Evolutionary conservation across 2,797 vertebrate genomes (phyloP).

Genomic region (Rhinichthys osculus): DNA sequence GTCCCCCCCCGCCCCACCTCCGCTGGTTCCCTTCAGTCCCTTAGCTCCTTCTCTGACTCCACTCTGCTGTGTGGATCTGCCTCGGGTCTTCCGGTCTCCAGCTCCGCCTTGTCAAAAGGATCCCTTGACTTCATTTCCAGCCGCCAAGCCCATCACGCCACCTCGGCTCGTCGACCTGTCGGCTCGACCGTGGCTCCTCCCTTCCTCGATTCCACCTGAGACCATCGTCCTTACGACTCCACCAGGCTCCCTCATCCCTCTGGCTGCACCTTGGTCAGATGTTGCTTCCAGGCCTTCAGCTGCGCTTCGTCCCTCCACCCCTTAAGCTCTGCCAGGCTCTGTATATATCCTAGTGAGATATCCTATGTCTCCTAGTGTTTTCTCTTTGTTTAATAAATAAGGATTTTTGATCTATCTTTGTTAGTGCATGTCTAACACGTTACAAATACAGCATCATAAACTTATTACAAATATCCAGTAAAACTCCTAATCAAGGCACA

Average conservation of each 20-base stretch:
- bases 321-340: background rate
- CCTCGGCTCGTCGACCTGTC: background rate
- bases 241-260: background rate
- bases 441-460: slow-evolving; percentile 28
- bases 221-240: background rate
- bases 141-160: background rate
- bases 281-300: background rate
- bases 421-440: background rate
- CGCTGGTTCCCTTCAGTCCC: background rate
- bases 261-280: background rate
- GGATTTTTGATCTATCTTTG: background rate
- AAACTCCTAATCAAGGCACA: slow-evolving; percentile 31
- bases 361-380: background rate
- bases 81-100: background rate
- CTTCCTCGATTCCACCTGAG: background rate
- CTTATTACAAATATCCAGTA: slow-evolving; percentile 22
- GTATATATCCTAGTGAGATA: too few species aligned
- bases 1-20: too few species aligned
- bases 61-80: background rate
- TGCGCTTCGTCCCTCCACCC: background rate
- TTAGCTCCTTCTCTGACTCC: background rate
- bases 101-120: background rate
- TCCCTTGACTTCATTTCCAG: background rate
- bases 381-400: background rate
- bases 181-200: background rate